Evolutionary conservation across 2,797 vertebrate species (phyloP).

Genomic region (Ctenopoma multispine): DNA sequence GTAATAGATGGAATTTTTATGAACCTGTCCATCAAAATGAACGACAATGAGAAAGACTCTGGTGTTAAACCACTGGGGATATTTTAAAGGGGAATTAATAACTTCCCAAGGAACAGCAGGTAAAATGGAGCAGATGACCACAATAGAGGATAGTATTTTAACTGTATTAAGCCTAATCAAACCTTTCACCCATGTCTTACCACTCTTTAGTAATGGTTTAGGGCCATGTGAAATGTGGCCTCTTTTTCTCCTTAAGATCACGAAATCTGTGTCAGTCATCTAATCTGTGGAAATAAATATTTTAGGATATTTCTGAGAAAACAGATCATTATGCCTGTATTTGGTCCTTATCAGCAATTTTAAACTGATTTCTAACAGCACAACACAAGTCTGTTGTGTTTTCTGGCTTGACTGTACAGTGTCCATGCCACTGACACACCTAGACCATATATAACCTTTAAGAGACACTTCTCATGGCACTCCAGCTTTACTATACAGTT

Average conservation of each 20-base stretch:
- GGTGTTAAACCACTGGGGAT: constrained; percentile 16
- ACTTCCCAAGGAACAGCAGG: constrained; percentile 22
- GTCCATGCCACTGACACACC: background rate
- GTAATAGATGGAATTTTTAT: too few species aligned
- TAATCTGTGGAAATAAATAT: background rate
- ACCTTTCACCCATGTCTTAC: constrained; percentile 4
- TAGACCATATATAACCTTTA: background rate
- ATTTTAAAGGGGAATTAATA: constrained; percentile 40
- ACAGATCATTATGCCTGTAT: background rate
- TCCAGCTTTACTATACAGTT: background rate
- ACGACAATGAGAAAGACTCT: too few species aligned
- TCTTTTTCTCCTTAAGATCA: background rate
- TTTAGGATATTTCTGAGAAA: background rate
- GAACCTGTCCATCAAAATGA: too few species aligned
- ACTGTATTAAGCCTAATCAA: constrained; percentile 18
- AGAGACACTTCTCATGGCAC: background rate
- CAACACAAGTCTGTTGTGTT: background rate
- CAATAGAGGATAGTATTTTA: constrained; percentile 27
- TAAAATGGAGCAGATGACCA: constrained; percentile 48
- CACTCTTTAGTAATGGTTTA: constrained; percentile 13
- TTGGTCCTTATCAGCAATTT: background rate
- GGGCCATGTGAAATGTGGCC: background rate
- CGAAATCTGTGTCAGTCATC: background rate
- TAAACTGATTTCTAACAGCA: background rate
- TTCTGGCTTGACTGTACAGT: background rate